phyloP scores from a whole-genome alignment of 2,888 invertebrate species.

The Caradrina clavipalpis region DNA sequence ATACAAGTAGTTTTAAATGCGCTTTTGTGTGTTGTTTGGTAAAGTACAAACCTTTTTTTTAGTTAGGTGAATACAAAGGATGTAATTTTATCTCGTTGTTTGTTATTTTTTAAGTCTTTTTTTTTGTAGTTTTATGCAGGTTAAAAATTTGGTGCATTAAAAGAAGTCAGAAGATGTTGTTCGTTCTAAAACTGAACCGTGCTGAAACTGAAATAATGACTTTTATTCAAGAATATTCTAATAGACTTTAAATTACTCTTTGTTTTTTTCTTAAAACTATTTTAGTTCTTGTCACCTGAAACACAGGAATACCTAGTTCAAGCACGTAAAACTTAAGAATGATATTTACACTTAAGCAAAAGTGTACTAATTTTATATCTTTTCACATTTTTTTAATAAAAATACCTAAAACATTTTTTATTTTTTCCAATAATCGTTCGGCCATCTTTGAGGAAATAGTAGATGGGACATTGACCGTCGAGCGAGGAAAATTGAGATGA shows the following conservation, averaged over 20 bases:
- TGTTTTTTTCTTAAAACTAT: too few species aligned
- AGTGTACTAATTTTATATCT: too few species aligned
- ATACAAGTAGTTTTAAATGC: slow-evolving; percentile 72
- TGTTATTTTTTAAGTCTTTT: slow-evolving; percentile 27
- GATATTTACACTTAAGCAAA: too few species aligned
- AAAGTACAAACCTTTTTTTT: slow-evolving; percentile 59
- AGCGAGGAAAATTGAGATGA: slow-evolving; percentile 59
- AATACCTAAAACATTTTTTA: too few species aligned
- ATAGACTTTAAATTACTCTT: too few species aligned
- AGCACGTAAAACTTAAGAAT: too few species aligned
- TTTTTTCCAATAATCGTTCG: slow-evolving; percentile 23
- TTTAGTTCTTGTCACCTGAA: too few species aligned
- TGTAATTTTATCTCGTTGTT: slow-evolving; percentile 52
- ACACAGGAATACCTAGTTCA: too few species aligned
- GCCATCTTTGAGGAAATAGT: slow-evolving; percentile 47
- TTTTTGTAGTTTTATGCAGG: slow-evolving; percentile 20
- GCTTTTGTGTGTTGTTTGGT: slow-evolving; percentile 69
- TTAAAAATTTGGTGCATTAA: neutral
- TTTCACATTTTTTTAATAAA: too few species aligned
- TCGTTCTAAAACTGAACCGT: neutral
- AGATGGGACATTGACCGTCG: slow-evolving; percentile 58
- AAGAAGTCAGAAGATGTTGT: neutral
- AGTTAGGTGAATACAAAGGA: slow-evolving; percentile 38
- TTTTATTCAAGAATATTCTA: neutral
- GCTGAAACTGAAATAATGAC: neutral